Base-by-base conservation (phyloP, 2,797 vertebrate genomes). In the Pseudochaenichthys georgianus region DNA sequence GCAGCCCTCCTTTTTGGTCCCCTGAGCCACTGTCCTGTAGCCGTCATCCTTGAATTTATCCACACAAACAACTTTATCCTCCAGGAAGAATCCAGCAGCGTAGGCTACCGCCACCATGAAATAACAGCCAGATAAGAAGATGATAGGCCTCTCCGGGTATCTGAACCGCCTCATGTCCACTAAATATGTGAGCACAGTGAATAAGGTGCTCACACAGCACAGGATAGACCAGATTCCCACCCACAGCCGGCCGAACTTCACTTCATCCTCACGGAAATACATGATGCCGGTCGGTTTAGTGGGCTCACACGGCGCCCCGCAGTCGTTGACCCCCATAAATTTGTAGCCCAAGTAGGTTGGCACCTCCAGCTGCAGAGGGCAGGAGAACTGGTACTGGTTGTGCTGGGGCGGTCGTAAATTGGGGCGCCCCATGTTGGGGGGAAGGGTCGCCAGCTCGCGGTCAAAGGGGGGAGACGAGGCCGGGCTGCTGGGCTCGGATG, bases 31-130 rank as follows among this genome's bases (percentile, higher is more conserved):
- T 0, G 97, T 99, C 83, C 96, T 95, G 91, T 96, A 99, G 67
- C 96, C 96, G 0, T 99, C 98, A 1, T 96, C 96, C 0, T 96
- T 96, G 88, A 99, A 98, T 76, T 96, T 96, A 73, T 99, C 98
- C 78, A 97, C 96, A 70, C 98, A 99, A 6, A 98, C 98, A 0
- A 96, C 97, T 51, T 96, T 95, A 88, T 99, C 98, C 89, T 98
- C 96, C 73, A 99, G 93, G 89, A 99, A 93, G 87, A 98, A 99
- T 1, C 98, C 98, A 0, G 97, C 97, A 0, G 96, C 96, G 0
- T 99, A 97, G 4, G 98, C 98, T 43, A 99, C 95, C 0, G 98
- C 97, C 89, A 99, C 98, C 98, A 99, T 99, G 88, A 98, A 98
- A 78, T 99, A 99, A 74, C 98, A 99, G 38, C 98, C 98, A 0